Evolutionary conservation across 2,113 vertebrate genomes (phyloP).

Genomic region (Proterorhinus semilunaris): DNA sequence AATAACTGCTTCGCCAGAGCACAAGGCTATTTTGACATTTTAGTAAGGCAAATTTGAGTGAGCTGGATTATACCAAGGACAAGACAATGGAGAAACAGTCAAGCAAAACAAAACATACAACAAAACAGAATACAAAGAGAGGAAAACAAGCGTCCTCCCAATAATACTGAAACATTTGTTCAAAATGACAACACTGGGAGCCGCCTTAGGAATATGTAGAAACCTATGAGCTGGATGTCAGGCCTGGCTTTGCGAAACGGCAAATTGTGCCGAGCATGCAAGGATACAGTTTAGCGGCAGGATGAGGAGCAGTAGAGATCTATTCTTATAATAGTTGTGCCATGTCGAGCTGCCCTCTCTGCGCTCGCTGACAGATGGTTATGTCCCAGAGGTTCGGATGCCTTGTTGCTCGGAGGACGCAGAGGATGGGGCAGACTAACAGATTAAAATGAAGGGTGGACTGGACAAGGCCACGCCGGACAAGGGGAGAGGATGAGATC

Average conservation of each 20-base stretch:
- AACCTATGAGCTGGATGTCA: conserved; percentile 40
- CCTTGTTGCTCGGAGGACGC: conserved; percentile 39
- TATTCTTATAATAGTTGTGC: conserved; percentile 55
- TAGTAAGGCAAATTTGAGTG: not conserved
- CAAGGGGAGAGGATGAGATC: conserved; percentile 11
- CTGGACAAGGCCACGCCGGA: conserved; percentile 39
- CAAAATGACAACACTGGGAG: conserved; percentile 27
- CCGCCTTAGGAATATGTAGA: conserved; percentile 26
- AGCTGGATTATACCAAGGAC: conserved; percentile 5
- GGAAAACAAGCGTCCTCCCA: conserved; percentile 21
- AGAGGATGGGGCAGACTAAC: conserved; percentile 34
- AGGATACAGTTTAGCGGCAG: conserved; percentile 20
- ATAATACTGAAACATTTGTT: conserved; percentile 14
- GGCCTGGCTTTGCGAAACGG: conserved; percentile 39
- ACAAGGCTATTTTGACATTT: conserved; percentile 19
- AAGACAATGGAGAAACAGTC: conserved; percentile 22
- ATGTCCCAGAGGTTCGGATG: conserved; percentile 42
- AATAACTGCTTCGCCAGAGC: not conserved
- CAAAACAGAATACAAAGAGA: conserved; percentile 8
- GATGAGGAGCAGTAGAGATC: conserved; percentile 50
- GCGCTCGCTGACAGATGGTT: conserved; percentile 49
- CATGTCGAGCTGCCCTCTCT: conserved; percentile 44
- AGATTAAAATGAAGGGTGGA: conserved; percentile 28
- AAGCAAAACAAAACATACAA: conserved; percentile 25
- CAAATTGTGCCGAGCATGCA: conserved; percentile 14